Base-by-base conservation (phyloP, 2,888 invertebrate genomes). In the Phengaris alcon region DNA sequence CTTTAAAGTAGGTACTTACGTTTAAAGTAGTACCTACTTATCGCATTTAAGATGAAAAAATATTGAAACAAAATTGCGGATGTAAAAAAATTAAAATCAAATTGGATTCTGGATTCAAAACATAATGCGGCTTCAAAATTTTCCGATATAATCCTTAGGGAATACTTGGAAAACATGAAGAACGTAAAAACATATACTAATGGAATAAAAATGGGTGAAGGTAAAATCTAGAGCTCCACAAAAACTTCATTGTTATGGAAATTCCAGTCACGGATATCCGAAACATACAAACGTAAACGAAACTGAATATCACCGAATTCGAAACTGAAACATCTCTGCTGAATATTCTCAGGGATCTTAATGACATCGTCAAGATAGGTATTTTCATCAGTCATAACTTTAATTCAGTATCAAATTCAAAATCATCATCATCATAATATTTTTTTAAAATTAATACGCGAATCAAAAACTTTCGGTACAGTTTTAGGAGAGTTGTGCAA, bases 161-260 rank as follows among this genome's bases (percentile, higher is more conserved):
- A 64, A 64, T 44, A 6, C 64, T 13, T 35, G 12, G 64, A 35
- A 64, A 64, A 64, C 64, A 64, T 64, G 64, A 64, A 64, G 35
- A 64, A 64, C 64, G 64, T 35, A 64, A 64, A 64, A 35, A 64
- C 64, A 64, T 64, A 64, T 35, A 44, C 35, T 64, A 64, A 64
- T 64, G 64, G 64, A 64, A 64, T 64, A 64, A 64, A 64, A 64
- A 64, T 64, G 64, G 64, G 35, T 0, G 64, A 64, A 35, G 35
- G 64, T 64, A 64, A 44, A 44, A 64, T 64, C 35, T 64, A 13
- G 64, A 12, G 35, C 64, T 35, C 6, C 7, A 35, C 12, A 64
- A 64, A 64, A 64, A 64, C 64, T 44, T 35, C 64, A 44, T 64
- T 64, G 64, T 64, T 64, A 64, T 64, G 64, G 35, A 64, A 64